Conservation (phyloP, 2,888 invertebrate species). For the Apamea epomidion region DNA sequence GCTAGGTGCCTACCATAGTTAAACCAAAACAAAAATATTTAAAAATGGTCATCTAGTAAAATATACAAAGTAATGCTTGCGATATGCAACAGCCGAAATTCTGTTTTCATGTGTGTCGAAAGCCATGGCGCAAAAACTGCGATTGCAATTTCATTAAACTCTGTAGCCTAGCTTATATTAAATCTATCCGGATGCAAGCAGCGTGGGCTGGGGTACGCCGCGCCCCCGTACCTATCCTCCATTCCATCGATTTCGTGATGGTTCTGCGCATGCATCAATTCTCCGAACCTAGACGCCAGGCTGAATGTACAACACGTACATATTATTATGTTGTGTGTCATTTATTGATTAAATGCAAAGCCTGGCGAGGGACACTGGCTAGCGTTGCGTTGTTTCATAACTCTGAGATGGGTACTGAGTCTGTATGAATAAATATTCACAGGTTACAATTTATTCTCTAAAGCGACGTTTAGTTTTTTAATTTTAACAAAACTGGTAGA, state of each 20-base stretch:
- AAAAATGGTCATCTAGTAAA: not conserved
- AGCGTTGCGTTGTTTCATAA: slow-evolving; percentile 3
- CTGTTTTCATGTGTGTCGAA: not conserved
- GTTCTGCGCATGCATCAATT: slow-evolving; percentile 53
- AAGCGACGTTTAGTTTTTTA: not conserved
- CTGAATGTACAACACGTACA: slow-evolving; percentile 4
- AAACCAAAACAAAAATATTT: not conserved
- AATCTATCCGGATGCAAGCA: slow-evolving; percentile 7
- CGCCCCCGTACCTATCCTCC: not conserved
- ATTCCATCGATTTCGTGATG: slow-evolving; percentile 10
- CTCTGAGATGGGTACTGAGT: not conserved
- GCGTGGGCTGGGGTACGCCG: not conserved
- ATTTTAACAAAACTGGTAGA: not conserved
- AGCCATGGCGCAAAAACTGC: not conserved
- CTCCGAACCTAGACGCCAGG: slow-evolving; percentile 6
- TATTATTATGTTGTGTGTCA: slow-evolving; percentile 2
- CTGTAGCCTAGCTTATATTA: not conserved
- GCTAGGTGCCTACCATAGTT: not conserved
- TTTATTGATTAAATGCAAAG: slow-evolving; percentile 44
- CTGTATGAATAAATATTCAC: not conserved
- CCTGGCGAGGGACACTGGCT: not conserved
- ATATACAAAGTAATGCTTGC: not conserved
- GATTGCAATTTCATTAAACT: not conserved
- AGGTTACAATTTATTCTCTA: not conserved
- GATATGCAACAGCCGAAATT: not conserved